Conservation (phyloP, 2,113 vertebrate species). For the Crocuta crocuta region DNA sequence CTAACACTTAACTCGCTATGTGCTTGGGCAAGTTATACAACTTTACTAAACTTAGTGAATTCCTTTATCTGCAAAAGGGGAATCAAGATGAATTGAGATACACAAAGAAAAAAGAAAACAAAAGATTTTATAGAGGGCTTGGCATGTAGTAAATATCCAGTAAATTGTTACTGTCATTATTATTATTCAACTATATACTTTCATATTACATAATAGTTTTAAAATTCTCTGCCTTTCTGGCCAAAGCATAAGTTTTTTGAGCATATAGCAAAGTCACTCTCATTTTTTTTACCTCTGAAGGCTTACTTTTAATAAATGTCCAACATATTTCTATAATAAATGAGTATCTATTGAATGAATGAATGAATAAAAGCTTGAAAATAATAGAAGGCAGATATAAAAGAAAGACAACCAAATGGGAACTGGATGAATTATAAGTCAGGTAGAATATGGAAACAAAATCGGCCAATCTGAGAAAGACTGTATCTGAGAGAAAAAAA, state of each 20-base stretch:
- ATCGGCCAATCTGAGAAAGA: neutral
- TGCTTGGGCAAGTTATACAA: neutral
- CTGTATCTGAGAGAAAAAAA: neutral
- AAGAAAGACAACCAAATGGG: neutral
- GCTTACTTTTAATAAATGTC: neutral
- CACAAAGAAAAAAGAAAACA: conserved; percentile 7
- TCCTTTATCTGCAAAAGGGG: neutral
- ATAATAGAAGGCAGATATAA: neutral
- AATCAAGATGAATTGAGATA: neutral
- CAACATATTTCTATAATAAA: conserved; percentile 4
- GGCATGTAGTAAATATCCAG: neutral
- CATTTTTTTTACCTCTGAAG: neutral
- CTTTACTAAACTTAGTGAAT: neutral
- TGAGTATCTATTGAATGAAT: neutral
- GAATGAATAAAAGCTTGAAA: neutral
- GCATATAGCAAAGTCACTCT: neutral
- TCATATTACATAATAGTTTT: conserved; percentile 13
- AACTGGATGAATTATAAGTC: neutral
- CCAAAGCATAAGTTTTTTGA: neutral
- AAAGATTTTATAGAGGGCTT: neutral
- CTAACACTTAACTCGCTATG: neutral
- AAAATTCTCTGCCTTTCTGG: neutral
- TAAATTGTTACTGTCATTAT: neutral
- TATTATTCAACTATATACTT: neutral
- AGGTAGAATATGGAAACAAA: neutral